Conservation (phyloP, 2,113 vertebrate genomes). For the Gobio gobio region DNA sequence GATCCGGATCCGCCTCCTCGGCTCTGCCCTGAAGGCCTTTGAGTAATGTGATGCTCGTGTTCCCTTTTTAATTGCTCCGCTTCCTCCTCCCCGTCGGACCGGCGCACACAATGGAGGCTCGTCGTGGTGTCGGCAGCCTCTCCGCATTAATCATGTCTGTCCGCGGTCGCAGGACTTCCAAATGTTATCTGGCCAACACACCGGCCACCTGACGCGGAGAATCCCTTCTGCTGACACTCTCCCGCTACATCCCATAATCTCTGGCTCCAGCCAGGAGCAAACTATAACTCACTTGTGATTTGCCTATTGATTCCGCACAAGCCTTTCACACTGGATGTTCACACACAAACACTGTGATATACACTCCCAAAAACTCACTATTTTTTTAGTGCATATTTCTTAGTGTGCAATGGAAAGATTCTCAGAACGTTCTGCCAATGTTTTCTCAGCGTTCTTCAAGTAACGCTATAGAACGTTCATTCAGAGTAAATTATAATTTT, state of each 20-base stretch:
- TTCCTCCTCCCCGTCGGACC: constrained; percentile 64
- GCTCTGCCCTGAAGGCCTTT: constrained; percentile 47
- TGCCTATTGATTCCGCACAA: constrained; percentile 44
- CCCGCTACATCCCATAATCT: constrained; percentile 35
- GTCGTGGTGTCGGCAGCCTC: constrained; percentile 48
- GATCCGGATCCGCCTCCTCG: not conserved
- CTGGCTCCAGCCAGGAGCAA: constrained; percentile 46
- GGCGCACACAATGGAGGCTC: constrained; percentile 54
- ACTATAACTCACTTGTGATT: constrained; percentile 38
- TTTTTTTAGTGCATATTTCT: too few species aligned
- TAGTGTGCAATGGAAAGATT: too few species aligned
- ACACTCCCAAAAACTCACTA: too few species aligned
- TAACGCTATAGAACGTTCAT: too few species aligned
- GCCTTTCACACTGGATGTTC: not conserved
- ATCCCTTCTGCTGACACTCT: constrained; percentile 60
- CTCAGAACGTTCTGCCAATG: too few species aligned
- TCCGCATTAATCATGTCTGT: constrained; percentile 70
- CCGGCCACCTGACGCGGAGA: constrained; percentile 45
- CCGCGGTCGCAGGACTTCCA: constrained; percentile 61
- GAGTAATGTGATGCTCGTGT: constrained; percentile 60
- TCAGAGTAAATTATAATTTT: too few species aligned
- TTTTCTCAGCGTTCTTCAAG: too few species aligned
- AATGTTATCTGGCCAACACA: constrained; percentile 62
- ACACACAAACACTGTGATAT: too few species aligned
- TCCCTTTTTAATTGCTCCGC: constrained; percentile 69